Evolutionary conservation across 1,140 invertebrate species (phyloP).

Genomic region (Contarinia nasturtii): DNA sequence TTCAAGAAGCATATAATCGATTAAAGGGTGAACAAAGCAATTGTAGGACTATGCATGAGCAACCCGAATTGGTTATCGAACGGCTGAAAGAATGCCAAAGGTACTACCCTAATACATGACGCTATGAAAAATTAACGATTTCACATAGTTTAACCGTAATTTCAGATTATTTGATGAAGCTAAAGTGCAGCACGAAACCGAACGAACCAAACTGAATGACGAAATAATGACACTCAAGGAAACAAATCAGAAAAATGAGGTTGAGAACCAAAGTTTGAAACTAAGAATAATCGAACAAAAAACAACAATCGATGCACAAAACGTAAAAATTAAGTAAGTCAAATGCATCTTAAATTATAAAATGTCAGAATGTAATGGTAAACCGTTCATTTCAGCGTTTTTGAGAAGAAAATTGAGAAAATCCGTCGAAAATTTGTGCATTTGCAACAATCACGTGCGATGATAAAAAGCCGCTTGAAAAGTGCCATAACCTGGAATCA

Average conservation of each 20-base stretch:
- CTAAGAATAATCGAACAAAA: constrained; percentile 25
- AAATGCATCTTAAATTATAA: no score
- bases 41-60: constrained; percentile 31
- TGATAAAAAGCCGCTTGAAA: constrained; percentile 5
- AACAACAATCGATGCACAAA: constrained; percentile 9
- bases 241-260: constrained; percentile 17
- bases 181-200: constrained; percentile 35
- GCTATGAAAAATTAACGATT: not conserved
- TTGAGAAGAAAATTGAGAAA: not conserved
- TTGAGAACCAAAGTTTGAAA: constrained; percentile 10
- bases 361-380: no score
- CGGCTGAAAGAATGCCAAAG: constrained; percentile 39
- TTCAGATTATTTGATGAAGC: constrained; percentile 37
- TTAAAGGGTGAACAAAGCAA: constrained; percentile 32
- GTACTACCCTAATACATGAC: constrained; percentile 13
- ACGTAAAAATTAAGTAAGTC: constrained; percentile 1
- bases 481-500: constrained; percentile 12
- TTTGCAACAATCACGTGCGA: not conserved
- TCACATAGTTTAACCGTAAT: constrained; percentile 4
- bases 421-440: not conserved
- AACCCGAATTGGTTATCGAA: constrained; percentile 27
- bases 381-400: not conserved
- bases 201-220: constrained; percentile 26
- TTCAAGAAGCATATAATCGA: constrained; percentile 32
- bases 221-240: constrained; percentile 24